Base-by-base conservation (phyloP, 2,888 invertebrate genomes). In the Phortica okadai region DNA sequence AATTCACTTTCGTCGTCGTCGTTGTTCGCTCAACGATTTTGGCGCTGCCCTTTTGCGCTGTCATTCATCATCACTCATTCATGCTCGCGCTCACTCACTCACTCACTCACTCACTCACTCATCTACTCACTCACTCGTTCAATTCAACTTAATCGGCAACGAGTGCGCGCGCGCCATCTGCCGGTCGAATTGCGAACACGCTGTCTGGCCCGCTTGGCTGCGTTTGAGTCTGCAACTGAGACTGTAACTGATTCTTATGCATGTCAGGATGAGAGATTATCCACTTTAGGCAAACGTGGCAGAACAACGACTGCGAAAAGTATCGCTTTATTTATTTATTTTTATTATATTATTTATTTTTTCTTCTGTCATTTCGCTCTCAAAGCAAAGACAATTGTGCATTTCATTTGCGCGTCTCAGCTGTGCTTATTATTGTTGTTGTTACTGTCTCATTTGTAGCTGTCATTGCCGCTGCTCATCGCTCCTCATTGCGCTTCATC, bases 231-330 rank as follows among this genome's bases (percentile, higher is more conserved):
- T 21, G 16, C 21, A 11, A 5, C 14, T 45, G 67, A 58, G 33
- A 73, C 59, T 45, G 62, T n/a, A 50, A 74, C 80, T 79, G 77
- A 78, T 83, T 83, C 83, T 84, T 84, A 83, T 83, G 83, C 84
- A 80, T 78, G 83, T 84, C 83, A 83, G 85, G 85, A 77, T 75
- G 81, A 77, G 77, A 88, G 86, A 89, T 86, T 86, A 88, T 86
- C 89, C 89, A 86, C 86, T 86, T 86, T 81, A 88, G 78, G 50
- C 50, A 14, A 50, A 11, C 10, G 10, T 10, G 45, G 10, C 6
- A 6, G 50, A 3, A 50, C 8, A 2, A 50, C 21, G 21, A 50
- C 50, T 33, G 33, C 33, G 33, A 33, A 33, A 33, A 4, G 33
- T 33, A 33, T 33, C 33, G 2, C 33, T 33, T 33, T 33, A 33